These are phyloP conservation scores for Anadara kagoshimensis DNA, from an alignment of 1,140 invertebrate species.

Conservation along the genomic window DNA sequence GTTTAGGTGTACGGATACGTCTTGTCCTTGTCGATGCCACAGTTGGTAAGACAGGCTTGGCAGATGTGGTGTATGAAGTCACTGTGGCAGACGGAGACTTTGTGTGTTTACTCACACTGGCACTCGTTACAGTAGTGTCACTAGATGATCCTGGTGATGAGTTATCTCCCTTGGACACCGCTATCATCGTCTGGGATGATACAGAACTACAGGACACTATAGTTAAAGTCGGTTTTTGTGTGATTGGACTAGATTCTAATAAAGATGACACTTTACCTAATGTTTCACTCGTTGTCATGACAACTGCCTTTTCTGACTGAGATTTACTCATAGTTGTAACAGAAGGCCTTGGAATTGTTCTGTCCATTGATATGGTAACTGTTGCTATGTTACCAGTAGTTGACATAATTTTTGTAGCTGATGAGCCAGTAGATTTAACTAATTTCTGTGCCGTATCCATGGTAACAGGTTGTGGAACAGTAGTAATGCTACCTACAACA, in stretches of 20 bases:
- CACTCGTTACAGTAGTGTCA: background rate
- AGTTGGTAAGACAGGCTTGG: constrained; percentile 60
- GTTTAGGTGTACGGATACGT: constrained; percentile 65
- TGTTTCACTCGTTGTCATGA: constrained; percentile 32
- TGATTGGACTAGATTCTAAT: constrained; percentile 52
- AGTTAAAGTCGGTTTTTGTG: constrained; percentile 18
- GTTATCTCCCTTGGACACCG: constrained; percentile 4
- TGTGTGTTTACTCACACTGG: background rate
- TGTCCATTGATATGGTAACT: constrained; percentile 8
- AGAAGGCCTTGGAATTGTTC: constrained; percentile 1
- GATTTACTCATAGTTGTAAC: background rate
- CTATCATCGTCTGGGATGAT: constrained; percentile 2
- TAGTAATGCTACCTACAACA: background rate
- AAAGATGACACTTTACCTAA: constrained; percentile 61
- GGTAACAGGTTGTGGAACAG: background rate
- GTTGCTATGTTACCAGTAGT: constrained; percentile 11
- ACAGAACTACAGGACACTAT: background rate
- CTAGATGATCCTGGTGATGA: background rate
- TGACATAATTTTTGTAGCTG: no score
- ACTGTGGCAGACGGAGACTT: constrained; percentile 21
- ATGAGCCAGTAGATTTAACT: no score
- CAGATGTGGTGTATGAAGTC: constrained; percentile 53
- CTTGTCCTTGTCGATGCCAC: constrained; percentile 64
- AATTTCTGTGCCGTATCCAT: no score
- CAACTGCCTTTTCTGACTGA: background rate